Evolutionary conservation across 2,113 vertebrate species (phyloP), one percentile per base, ranked within the genome.

Genomic region (Channa argus): DNA sequence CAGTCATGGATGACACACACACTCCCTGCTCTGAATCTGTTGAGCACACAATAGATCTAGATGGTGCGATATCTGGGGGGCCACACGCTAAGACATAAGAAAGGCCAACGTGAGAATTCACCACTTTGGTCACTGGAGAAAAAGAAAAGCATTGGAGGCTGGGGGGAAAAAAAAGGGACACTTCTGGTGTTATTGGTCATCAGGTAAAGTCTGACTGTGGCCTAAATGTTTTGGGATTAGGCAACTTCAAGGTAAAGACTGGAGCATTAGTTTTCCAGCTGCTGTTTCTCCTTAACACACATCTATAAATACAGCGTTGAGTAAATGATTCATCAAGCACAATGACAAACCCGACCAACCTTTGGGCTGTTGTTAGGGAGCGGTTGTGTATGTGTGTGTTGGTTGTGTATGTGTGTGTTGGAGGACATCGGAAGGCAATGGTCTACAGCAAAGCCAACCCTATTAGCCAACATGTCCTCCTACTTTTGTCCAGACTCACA

Each of bases 1-100:
- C 71, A 82, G 78, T 77, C 82, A 90, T 66, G 83, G 79, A 83
- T 87, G 74, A 90, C 71, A 83, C 71, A 71, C 55, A 36, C 74
- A 62, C 44, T 38, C 11, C 33, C 56, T 47, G 61, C 34, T 74
- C 38, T 56, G 47, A 71, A 67, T 85, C 13, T 33, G 60, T 55
- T 66, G 66, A 0, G 1, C 14, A 50, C 77, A 88, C 81, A 89
- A 86, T 88, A 70, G 73, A 24, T 24, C 1, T 24, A 24, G 24
- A 24, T 24, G 24, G 24, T 24, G 24, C 24, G 24, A 24, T 24
- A 24, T 24, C 24, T 24, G 24, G 24, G 24, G 1, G 1, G 24
- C 24, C 24, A 24, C 24, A 24, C 24, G 24, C 24, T 24, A 24
- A 24, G 24, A 24, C 24, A 24, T 24, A 24, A 24, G 39, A 79